Evolutionary conservation across 2,113 vertebrate species (phyloP).

Genomic region (Epinephelus moara): DNA sequence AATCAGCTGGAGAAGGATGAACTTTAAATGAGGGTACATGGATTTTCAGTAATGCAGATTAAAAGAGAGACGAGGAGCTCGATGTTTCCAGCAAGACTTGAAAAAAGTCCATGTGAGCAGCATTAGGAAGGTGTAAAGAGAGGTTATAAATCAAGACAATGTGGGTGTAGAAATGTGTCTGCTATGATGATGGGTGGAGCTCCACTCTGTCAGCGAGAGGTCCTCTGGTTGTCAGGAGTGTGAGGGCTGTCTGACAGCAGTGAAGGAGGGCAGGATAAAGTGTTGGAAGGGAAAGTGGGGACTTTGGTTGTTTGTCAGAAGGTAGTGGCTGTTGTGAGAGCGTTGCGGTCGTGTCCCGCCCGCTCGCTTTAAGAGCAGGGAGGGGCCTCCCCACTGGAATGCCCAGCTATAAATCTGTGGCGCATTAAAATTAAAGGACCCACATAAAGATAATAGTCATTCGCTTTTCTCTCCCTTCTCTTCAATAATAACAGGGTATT

Average conservation of each 20-base stretch:
- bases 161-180: neutral
- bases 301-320: slow-evolving; percentile 77
- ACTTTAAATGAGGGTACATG: neutral
- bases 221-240: slow-evolving; percentile 1
- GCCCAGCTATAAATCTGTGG: slow-evolving; percentile 89
- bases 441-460: slow-evolving; percentile 90
- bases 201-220: neutral
- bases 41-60: slow-evolving; percentile 30
- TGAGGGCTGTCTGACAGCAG: slow-evolving; percentile 28
- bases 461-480: slow-evolving; percentile 80
- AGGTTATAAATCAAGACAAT: neutral
- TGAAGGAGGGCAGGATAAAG: slow-evolving; percentile 31
- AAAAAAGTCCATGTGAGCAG: neutral
- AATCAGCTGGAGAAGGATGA: neutral
- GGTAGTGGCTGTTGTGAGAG: slow-evolving; percentile 75
- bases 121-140: neutral
- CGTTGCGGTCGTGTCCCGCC: slow-evolving; percentile 77
- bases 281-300: slow-evolving; percentile 53
- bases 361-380: slow-evolving; percentile 84
- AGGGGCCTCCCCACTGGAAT: slow-evolving; percentile 85
- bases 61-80: neutral
- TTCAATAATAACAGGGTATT: slow-evolving; percentile 90
- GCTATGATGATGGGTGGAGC: neutral
- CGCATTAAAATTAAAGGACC: slow-evolving; percentile 90
- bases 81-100: neutral